A percentile compares a stretch with the other conserved stretches of the same genome.
Evolutionary conservation across 2,888 invertebrate species (phyloP).

Genomic region (Hipparchia semele): DNA sequence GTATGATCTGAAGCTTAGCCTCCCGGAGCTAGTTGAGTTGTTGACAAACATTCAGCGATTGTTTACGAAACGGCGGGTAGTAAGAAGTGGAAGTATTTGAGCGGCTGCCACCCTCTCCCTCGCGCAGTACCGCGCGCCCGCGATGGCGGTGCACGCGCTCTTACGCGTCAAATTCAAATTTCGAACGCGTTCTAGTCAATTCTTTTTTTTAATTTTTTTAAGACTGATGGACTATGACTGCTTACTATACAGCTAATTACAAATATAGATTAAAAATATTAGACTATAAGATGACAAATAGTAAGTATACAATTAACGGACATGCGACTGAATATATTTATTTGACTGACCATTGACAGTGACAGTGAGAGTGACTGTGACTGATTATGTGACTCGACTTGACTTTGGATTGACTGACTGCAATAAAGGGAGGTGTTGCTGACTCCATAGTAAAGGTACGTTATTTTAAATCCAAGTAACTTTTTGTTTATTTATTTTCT

Average conservation of each 20-base stretch:
- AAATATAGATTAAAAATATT: slow-evolving; percentile 22
- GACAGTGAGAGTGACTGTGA: slow-evolving; percentile 49
- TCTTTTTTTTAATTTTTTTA: slow-evolving; percentile 39
- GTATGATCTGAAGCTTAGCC: neutral
- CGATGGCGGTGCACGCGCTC: slow-evolving; percentile 66
- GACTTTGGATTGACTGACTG: slow-evolving; percentile 55
- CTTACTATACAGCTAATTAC: slow-evolving; percentile 24
- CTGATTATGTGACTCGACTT: slow-evolving; percentile 47
- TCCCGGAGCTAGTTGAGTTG: slow-evolving; percentile 29
- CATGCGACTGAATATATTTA: slow-evolving; percentile 27
- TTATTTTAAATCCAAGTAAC: slow-evolving; percentile 30
- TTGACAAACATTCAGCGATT: slow-evolving; percentile 37
- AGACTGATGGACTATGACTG: slow-evolving; percentile 42
- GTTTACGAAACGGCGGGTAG: slow-evolving; percentile 48
- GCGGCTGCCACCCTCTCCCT: slow-evolving; percentile 48
- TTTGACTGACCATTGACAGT: slow-evolving; percentile 47
- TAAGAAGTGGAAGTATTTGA: slow-evolving; percentile 76
- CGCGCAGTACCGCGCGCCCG: slow-evolving; percentile 66
- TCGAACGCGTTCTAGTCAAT: slow-evolving; percentile 64
- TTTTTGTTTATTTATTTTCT: neutral
- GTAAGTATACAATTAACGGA: neutral
- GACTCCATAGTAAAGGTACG: slow-evolving; percentile 45
- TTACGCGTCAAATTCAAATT: slow-evolving; percentile 55
- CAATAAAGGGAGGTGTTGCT: slow-evolving; percentile 23
- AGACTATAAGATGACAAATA: slow-evolving; percentile 1